Base-by-base conservation (phyloP, 2,888 invertebrate species). In the Drosophila neotestacea region DNA sequence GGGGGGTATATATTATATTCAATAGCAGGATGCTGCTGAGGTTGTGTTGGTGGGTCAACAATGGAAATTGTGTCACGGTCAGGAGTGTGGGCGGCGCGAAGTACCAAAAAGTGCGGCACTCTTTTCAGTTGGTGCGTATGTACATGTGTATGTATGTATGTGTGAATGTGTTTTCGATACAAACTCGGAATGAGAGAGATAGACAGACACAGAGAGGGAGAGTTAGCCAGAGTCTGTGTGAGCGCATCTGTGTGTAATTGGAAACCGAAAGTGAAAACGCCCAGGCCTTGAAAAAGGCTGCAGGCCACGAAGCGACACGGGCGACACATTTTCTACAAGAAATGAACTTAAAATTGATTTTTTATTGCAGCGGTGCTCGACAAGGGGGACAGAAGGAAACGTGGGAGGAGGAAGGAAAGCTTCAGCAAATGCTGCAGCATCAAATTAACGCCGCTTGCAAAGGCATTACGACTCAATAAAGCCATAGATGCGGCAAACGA, bases 261-360 rank as follows among this genome's bases (percentile, higher is more conserved):
- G 70, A 87, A 85, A 87, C 85, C 71, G 89, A 88, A 85, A 85
- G 88, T 85, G 88, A 89, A 89, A 76, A 89, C 89, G 89, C 85
- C 85, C 85, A 80, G 78, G 70, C 88, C 82, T 81, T 86, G 85
- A 81, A 85, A 69, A 72, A 65, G 66, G 66, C 70, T 73, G 66
- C 81, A 66, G 63, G 70, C 54, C 65, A 63, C 60, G 41, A 63
- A 51, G 32, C 47, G 27, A 32, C 28, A 64, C 48, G 42, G 44
- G 54, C 50, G 69, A 70, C 77, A 70, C 69, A 81, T 65, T 76
- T 70, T 63, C 67, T 38, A 65, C 61, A 84, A 70, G 75, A 78
- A 83, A 80, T 78, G 67, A 88, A 83, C 81, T 73, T 62, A 61
- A 69, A 83, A 80, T 79, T 73, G 83, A 74, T 85, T 88, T 88